Base-by-base conservation (phyloP, 2,113 vertebrate species). In the Mionectes macconnelli region DNA sequence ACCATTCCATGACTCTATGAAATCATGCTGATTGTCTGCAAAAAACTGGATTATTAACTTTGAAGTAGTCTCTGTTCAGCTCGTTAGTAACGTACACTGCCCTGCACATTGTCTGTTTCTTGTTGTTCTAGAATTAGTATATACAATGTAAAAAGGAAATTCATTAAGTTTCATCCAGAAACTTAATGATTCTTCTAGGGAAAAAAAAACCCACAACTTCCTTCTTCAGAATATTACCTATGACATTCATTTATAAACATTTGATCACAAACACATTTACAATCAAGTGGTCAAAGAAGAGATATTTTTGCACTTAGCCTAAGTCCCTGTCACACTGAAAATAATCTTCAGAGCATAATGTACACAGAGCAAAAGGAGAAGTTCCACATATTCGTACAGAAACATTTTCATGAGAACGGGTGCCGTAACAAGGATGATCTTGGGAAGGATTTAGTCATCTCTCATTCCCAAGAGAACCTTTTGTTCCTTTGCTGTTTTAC, bases 351-450 rank as follows among this genome's bases (percentile, higher is more conserved):
- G 18, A 81, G 10, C 15, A 30, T 45, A 24, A 45, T 21, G 6
- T 12, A 67, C 3, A 42, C 8, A 52, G 17, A 67, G 31, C 23
- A 84, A 84, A 56, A 80, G 47, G 93, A 18, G 7, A 45, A 17
- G 9, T 59, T 73, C 21, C 30, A 53, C 4, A 2, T 53, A 62
- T 1, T 21, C 2, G 0, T 27, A 74, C 0, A 50, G 21, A 86
- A 79, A 77, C 11, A 12, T 0, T 17, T 4, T 4, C 7, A 20
- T 10, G 3, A 35, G 47, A 49, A 39, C 6, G 5, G 22, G 16
- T 24, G 35, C 62, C 49, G 30, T 11, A 55, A 74, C 25, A 55
- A 20, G 15, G 44, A 89, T 39, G 56, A 50, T 40, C 10, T 23
- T 2, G 5, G 60, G 19, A 84, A 91, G 45, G 62, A 42, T 56